Evolutionary conservation across 2,888 invertebrate species (phyloP).

Genomic region (Torymus aiolomorphi): DNA sequence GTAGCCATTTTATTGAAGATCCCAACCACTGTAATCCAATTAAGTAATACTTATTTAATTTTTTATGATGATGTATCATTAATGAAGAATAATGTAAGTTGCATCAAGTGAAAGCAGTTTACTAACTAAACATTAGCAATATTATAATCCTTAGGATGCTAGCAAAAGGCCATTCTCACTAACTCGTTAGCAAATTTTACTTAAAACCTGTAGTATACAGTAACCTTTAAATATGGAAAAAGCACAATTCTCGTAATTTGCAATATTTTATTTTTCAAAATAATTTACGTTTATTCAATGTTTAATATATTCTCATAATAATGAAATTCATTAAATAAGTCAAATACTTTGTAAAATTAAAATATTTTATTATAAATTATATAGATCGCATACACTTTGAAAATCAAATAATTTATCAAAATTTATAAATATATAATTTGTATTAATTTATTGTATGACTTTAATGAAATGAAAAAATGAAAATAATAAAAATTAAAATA

Average conservation of each 20-base stretch:
- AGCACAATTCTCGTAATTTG: not conserved
- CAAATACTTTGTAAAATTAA: not conserved
- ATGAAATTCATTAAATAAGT: not conserved
- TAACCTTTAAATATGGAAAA: no score
- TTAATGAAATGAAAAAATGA: not conserved
- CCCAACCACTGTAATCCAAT: conserved; percentile 9
- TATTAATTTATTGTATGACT: no score
- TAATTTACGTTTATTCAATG: not conserved
- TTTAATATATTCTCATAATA: no score
- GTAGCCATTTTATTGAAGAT: not conserved
- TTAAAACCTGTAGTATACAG: not conserved
- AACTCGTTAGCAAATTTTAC: not conserved
- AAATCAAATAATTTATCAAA: no score
- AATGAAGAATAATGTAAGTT: no score
- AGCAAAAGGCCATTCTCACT: conserved; percentile 19
- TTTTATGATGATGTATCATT: no score
- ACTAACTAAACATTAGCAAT: conserved; percentile 21
- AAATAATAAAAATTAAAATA: conserved; percentile 12
- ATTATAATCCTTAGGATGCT: conserved; percentile 9
- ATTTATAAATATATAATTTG: no score
- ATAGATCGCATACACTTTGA: no score
- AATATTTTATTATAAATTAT: not conserved
- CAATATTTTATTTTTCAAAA: not conserved
- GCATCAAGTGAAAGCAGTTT: conserved; percentile 18
- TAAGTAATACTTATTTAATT: conserved; percentile 17